These are phyloP conservation scores for Pedionomus torquatus DNA, from an alignment of 2,113 vertebrate species.

Conservation along the genomic window DNA sequence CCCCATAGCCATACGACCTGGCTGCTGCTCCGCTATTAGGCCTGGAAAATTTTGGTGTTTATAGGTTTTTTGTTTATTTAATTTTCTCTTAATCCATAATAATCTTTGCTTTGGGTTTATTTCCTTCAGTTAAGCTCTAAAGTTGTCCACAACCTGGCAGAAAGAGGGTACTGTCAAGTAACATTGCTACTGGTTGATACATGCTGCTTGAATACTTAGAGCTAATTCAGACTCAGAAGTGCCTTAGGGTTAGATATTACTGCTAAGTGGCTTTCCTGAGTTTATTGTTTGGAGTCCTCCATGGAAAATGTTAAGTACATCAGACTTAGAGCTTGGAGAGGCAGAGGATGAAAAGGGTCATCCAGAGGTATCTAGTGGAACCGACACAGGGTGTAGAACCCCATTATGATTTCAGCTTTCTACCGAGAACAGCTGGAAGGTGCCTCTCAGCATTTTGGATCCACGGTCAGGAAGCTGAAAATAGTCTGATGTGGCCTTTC, in stretches of 20 bases:
- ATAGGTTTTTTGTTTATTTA: neutral
- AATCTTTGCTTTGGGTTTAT: neutral
- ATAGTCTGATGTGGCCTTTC: neutral
- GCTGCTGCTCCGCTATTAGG: neutral
- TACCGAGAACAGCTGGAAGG: neutral
- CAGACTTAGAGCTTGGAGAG: neutral
- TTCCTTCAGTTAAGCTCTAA: neutral
- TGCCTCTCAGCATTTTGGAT: fast-evolving
- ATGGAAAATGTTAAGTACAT: neutral
- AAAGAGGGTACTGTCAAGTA: neutral
- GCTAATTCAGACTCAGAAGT: neutral
- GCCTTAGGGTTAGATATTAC: neutral
- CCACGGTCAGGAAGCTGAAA: neutral
- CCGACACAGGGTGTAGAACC: neutral
- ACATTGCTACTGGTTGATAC: neutral
- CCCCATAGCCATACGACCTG: neutral
- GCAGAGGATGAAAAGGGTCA: neutral
- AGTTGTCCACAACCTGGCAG: neutral
- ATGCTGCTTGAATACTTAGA: neutral
- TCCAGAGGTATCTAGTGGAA: neutral
- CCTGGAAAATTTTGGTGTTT: neutral
- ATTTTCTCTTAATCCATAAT: neutral
- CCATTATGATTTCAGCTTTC: neutral
- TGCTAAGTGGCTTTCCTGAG: neutral
- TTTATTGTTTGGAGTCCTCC: neutral